Percentiles rank a stretch among this genome's conserved stretches.
Evolutionary conservation across 2,113 vertebrate species (phyloP).

Genomic region (Caretta caretta): DNA sequence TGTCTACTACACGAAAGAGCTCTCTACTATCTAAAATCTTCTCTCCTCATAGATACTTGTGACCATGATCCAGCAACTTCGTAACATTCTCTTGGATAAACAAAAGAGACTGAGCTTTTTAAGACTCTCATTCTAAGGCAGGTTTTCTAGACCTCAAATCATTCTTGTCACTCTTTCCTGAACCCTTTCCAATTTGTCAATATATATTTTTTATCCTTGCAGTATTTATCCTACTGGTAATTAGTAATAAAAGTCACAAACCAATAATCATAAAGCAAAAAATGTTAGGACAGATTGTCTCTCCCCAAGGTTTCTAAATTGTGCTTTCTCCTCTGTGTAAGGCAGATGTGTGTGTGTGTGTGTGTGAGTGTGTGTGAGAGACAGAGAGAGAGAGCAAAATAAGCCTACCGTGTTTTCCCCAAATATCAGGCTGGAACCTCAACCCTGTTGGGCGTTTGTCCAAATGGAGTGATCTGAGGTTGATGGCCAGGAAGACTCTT

Average conservation of each 20-base stretch:
- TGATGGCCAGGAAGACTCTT: neutral
- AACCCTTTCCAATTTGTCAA: slow-evolving; percentile 15
- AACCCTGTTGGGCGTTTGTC: neutral
- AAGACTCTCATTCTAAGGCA: neutral
- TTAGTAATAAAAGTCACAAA: slow-evolving; percentile 51
- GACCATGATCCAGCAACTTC: neutral
- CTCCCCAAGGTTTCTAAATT: neutral
- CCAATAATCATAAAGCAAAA: slow-evolving; percentile 45
- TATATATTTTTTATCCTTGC: neutral
- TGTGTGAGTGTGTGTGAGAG: neutral
- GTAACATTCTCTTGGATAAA: slow-evolving; percentile 30
- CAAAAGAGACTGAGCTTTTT: slow-evolving; percentile 25
- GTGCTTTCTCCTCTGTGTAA: neutral
- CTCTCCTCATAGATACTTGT: neutral
- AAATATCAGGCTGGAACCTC: neutral
- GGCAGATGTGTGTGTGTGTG: neutral
- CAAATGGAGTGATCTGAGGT: neutral
- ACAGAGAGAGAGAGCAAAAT: neutral
- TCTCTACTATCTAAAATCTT: neutral
- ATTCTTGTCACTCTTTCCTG: slow-evolving; percentile 37
- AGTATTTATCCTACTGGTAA: slow-evolving; percentile 39
- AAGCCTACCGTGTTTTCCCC: neutral
- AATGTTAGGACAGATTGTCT: neutral
- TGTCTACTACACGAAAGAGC: neutral
- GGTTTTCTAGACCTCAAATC: slow-evolving; percentile 13